Conservation (phyloP, 1,140 invertebrate species). For the Neodiprion pinetum region DNA sequence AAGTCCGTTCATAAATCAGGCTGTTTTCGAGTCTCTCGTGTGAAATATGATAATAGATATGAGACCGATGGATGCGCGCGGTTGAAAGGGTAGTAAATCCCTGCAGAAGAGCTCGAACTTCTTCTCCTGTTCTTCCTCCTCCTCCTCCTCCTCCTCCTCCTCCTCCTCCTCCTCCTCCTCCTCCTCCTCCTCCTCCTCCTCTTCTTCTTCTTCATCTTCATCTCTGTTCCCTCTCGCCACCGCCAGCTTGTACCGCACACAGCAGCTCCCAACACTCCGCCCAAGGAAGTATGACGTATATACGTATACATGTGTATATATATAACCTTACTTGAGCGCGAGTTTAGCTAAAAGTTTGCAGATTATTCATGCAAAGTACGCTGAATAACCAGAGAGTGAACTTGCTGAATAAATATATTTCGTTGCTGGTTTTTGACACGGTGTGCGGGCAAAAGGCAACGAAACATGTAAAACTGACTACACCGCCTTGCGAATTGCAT, state of each 20-base stretch:
- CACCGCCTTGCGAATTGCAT: too few relatives aligned
- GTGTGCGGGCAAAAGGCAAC: too few relatives aligned
- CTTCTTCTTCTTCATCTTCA: background rate
- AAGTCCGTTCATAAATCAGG: conserved; percentile 54
- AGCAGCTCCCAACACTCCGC: background rate
- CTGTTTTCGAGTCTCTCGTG: conserved; percentile 47
- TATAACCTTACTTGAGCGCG: conserved; percentile 27
- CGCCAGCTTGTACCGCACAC: background rate
- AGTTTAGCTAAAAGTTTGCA: conserved; percentile 43
- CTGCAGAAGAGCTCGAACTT: conserved; percentile 26
- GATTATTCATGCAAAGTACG: conserved; percentile 45
- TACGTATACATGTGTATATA: background rate
- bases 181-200: background rate
- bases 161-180: background rate
- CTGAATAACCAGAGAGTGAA: conserved; percentile 35
- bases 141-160: background rate
- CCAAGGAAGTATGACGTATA: background rate
- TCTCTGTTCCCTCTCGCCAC: background rate
- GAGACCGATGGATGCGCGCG: conserved; percentile 39
- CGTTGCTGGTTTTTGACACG: conserved; percentile 3
- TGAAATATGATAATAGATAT: conserved; percentile 54
- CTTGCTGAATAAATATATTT: conserved; percentile 45
- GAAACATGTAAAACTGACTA: too few relatives aligned
- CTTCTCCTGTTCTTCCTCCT: conserved; percentile 2
- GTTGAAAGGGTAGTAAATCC: conserved; percentile 36